Evolutionary conservation across 2,888 invertebrate species (phyloP).

Genomic region (Athalia circularis): DNA sequence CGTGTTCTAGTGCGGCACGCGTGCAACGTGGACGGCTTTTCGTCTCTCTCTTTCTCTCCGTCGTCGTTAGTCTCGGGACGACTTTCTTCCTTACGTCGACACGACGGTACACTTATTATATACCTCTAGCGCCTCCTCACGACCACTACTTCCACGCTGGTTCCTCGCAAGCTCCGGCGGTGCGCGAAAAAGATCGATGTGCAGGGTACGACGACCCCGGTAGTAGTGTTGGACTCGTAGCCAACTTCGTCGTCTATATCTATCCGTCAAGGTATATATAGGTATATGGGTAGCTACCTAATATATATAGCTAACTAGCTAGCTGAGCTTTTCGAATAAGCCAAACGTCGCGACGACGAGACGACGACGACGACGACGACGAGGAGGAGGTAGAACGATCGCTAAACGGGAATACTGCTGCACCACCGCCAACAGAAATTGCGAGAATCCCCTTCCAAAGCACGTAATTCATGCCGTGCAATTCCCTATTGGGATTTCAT

Average conservation of each 20-base stretch:
- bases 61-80: too few relatives aligned
- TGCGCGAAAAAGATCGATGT: conserved; percentile 44
- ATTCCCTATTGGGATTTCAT: too few relatives aligned
- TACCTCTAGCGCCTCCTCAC: background rate
- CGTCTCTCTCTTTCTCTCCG: background rate
- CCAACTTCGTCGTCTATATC: conserved; percentile 18
- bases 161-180: background rate
- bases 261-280: background rate
- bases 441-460: too few relatives aligned
- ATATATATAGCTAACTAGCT: background rate
- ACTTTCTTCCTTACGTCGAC: too few relatives aligned
- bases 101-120: too few relatives aligned
- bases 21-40: conserved; percentile 25
- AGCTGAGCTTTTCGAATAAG: too few relatives aligned
- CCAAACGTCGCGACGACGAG: too few relatives aligned
- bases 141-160: background rate
- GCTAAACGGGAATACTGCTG: too few relatives aligned
- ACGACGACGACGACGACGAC: too few relatives aligned
- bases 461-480: too few relatives aligned
- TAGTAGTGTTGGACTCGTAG: conserved; percentile 26
- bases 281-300: background rate
- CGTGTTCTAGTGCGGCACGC: conserved; percentile 2
- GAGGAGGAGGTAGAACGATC: too few relatives aligned
- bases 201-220: conserved; percentile 41
- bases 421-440: too few relatives aligned